phyloP scores from a whole-genome alignment of 2,113 vertebrate species.

The Cyphomyrus discorhynchus region DNA sequence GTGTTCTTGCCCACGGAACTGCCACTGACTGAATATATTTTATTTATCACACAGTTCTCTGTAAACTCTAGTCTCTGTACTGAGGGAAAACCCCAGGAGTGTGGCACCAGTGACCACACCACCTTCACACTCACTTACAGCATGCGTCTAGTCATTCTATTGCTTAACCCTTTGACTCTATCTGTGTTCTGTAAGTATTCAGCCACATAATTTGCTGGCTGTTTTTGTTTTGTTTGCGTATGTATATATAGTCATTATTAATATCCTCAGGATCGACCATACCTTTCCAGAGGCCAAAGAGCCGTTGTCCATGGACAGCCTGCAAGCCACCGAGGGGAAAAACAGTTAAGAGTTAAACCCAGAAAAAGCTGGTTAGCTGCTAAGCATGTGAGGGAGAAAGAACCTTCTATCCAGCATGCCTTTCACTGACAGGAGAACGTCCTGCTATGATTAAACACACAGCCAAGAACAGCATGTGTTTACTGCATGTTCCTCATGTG shows the following conservation, averaged over 20 bases:
- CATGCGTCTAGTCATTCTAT: background rate
- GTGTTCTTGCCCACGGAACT: background rate
- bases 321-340: constrained; percentile 23
- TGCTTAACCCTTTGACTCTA: background rate
- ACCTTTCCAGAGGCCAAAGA: constrained; percentile 44
- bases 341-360: constrained; percentile 13
- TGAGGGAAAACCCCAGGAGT: background rate
- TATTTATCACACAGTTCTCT: background rate
- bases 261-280: background rate
- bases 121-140: background rate
- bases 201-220: background rate
- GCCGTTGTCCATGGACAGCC: constrained; percentile 46
- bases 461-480: background rate
- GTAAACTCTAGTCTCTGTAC: background rate
- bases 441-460: background rate
- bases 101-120: background rate
- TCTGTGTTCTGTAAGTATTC: background rate
- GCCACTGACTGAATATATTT: background rate
- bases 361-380: background rate
- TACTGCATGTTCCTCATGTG: background rate
- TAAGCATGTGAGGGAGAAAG: background rate
- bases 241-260: background rate
- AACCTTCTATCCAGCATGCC: background rate
- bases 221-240: background rate
- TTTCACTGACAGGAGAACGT: background rate